Conservation (phyloP, 2,888 invertebrate species). For the Hydroisotoma schaefferi region DNA sequence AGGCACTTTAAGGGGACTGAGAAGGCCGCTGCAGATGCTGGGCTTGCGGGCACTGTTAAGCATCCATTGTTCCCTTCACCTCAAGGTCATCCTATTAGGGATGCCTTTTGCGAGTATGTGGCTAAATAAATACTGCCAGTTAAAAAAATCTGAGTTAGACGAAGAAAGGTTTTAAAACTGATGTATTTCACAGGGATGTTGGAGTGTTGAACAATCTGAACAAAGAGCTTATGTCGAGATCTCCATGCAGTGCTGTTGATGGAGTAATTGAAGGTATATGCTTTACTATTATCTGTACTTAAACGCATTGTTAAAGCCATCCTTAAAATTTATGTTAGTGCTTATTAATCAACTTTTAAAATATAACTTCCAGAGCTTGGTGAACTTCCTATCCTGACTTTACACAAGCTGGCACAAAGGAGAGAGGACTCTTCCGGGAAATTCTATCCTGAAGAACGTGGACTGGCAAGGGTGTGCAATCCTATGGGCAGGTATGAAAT, state of each 20-base stretch:
- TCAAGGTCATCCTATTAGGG: slow-evolving; percentile 36
- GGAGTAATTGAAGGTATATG: slow-evolving; percentile 37
- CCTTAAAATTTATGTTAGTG: not conserved
- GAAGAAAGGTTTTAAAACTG: slow-evolving; percentile 2
- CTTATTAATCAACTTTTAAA: not conserved
- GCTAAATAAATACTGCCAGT: not conserved
- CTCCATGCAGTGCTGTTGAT: slow-evolving; percentile 33
- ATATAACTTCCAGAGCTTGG: slow-evolving; percentile 29
- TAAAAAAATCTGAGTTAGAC: not conserved
- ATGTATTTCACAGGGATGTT: slow-evolving; percentile 15
- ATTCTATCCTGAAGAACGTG: slow-evolving; percentile 41
- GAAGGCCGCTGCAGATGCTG: slow-evolving; percentile 30
- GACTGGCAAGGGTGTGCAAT: slow-evolving; percentile 46
- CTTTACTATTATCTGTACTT: not conserved
- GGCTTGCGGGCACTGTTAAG: slow-evolving; percentile 30
- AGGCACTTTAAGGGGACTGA: slow-evolving; percentile 23
- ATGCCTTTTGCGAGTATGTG: slow-evolving; percentile 42
- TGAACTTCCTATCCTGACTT: slow-evolving; percentile 42
- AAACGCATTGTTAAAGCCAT: not conserved
- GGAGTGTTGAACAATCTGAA: slow-evolving; percentile 32
- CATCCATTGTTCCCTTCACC: slow-evolving; percentile 29
- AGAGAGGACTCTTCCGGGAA: slow-evolving; percentile 39
- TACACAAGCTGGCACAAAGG: slow-evolving; percentile 43
- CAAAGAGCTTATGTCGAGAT: slow-evolving; percentile 35
- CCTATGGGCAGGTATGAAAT: slow-evolving; percentile 29